Base-by-base conservation (phyloP, 2,888 invertebrate species). In the Slavum lentiscoides region DNA sequence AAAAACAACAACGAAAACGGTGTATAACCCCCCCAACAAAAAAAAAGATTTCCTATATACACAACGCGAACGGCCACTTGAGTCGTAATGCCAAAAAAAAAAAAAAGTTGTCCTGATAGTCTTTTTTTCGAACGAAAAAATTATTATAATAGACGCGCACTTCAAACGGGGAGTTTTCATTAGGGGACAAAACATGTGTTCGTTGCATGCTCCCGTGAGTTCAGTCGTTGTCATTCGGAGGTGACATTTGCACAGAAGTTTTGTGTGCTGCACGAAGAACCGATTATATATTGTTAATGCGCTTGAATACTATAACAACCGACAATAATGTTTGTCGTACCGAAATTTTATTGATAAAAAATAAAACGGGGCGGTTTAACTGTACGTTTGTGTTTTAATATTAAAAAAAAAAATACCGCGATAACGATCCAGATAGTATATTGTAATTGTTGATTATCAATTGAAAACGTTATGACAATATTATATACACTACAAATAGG, bases 141-240 rank as follows among this genome's bases (percentile, higher is more conserved):
- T 72, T 72, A 72, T 72, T 72, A 80, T 80, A 72, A 80, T 80
- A 58, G 70, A 43, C 64, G 64, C 23, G 64, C 64, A 70, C 55
- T 70, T 62, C 69, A 72, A 30, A 39, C 6, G 64, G 53, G 59
- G 49, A 55, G 72, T 43, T 72, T 55, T 80, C 70, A 13, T 70
- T 39, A 61, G 43, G 80, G 72, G 80, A 72, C 55, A 80, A 72
- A 80, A 80, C 80, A 80, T 80, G 80, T 80, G 80, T 80, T 80
- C 72, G 3, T 66, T 58, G 70, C 70, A 80, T n/a, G 80, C 64
- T 80, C 72, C 30, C 64, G 62, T 43, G 72, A 43, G 8, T 70
- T 70, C 70, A 19, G 21, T 69, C 70, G 55, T 30, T 30, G 30
- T 62, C 69, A 53, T 64, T 64, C 9, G 80, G 37, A 58, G 80